Conservation (phyloP, 2,888 invertebrate species). For the Nebria brevicollis region DNA sequence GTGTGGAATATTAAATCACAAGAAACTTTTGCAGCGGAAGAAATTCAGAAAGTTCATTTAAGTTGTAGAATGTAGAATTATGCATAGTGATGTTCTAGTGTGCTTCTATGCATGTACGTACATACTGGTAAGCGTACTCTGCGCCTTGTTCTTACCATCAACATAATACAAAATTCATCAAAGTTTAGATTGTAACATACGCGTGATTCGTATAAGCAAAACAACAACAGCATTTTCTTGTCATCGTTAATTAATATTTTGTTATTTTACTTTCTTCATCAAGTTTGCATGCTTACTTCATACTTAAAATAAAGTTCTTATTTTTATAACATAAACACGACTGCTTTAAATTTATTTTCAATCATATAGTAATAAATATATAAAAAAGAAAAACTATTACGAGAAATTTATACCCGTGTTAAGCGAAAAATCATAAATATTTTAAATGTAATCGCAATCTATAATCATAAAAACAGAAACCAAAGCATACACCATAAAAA, state of each 20-base stretch:
- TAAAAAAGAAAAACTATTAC: too few species aligned
- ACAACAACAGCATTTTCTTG: not conserved
- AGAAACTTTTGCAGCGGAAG: conserved; percentile 40
- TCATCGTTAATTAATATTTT: not conserved
- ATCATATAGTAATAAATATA: too few species aligned
- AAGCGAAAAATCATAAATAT: too few species aligned
- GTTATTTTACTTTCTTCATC: not conserved
- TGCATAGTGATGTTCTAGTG: conserved; percentile 22
- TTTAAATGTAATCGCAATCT: too few species aligned
- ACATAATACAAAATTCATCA: conserved; percentile 21
- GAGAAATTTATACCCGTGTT: too few species aligned
- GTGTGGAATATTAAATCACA: conserved; percentile 45
- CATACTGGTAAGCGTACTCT: not conserved
- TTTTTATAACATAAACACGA: too few species aligned
- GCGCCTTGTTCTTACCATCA: not conserved
- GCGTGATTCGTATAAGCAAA: not conserved
- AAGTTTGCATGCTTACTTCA: not conserved
- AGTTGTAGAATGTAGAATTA: conserved; percentile 43
- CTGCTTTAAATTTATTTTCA: too few species aligned
- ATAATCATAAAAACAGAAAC: too few species aligned
- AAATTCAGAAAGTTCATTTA: conserved; percentile 44
- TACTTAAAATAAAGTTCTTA: too few species aligned
- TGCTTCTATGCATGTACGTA: conserved; percentile 2
- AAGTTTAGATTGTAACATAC: not conserved
- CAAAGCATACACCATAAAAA: too few species aligned